These are phyloP conservation scores for Eustalomyia histrio DNA, from an alignment of 2,888 invertebrate species.

Conservation along the genomic window DNA sequence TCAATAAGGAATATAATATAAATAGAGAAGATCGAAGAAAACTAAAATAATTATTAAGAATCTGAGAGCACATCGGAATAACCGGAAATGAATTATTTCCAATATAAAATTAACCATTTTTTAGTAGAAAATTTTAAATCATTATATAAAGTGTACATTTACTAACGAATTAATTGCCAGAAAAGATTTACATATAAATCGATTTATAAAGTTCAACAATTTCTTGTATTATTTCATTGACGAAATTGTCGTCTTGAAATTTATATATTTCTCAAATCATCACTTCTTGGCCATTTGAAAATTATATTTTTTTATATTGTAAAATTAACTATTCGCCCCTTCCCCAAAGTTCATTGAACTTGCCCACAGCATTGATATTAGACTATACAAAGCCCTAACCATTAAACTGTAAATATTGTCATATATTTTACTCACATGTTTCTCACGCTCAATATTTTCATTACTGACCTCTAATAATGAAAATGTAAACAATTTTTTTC, in stretches of 20 bases:
- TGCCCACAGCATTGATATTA: not conserved
- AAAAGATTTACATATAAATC: no score
- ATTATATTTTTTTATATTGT: not conserved
- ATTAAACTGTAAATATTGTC: not conserved
- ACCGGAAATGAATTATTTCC: no score
- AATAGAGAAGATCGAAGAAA: no score
- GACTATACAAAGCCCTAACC: no score
- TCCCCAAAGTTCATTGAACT: not conserved
- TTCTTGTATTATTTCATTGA: not conserved
- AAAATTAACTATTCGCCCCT: not conserved
- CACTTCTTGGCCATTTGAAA: not conserved
- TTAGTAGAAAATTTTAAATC: no score
- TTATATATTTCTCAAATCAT: not conserved
- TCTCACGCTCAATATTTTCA: slow-evolving; percentile 11
- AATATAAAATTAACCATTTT: no score
- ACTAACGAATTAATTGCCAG: no score
- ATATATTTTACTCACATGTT: not conserved
- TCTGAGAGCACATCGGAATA: no score
- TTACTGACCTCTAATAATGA: slow-evolving; percentile 49
- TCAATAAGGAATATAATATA: no score
- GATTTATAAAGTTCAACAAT: no score
- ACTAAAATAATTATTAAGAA: no score
- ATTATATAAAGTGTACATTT: no score
- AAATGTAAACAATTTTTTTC: slow-evolving; percentile 36
- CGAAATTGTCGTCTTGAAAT: slow-evolving; percentile 7